Percentiles rank a stretch among this genome's conserved stretches.
Evolutionary conservation across 2,797 vertebrate genomes (phyloP).

Genomic region (Bovichtus diacanthus): DNA sequence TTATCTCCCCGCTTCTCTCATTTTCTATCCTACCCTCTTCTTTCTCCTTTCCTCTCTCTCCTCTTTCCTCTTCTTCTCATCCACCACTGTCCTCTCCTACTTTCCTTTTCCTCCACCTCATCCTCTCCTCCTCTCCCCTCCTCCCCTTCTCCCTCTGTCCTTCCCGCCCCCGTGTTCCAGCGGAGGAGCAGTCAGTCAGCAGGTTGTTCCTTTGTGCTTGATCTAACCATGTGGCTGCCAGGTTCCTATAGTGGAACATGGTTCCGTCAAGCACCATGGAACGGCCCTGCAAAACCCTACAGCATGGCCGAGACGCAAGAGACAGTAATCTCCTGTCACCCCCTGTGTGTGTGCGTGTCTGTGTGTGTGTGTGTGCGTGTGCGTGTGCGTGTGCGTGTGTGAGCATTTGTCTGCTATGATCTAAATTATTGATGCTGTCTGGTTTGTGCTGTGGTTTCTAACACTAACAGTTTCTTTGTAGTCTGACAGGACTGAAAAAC

Average conservation of each 20-base stretch:
- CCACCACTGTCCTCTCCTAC: neutral
- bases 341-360: constrained; percentile 37
- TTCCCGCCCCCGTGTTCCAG: constrained; percentile 90
- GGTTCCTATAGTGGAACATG: constrained; percentile 98
- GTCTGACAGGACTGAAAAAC: constrained; percentile 58
- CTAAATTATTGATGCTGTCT: constrained; percentile 33
- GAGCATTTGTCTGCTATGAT: constrained; percentile 44
- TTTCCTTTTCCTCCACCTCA: neutral
- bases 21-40: constrained; percentile 23
- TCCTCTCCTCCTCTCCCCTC: neutral
- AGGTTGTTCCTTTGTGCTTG: constrained; percentile 99
- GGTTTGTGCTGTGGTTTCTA: constrained; percentile 49
- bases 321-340: constrained; percentile 69
- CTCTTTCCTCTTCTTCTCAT: constrained; percentile 49
- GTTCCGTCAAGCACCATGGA: constrained; percentile 99
- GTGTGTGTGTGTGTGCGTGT: constrained; percentile 30
- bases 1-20: neutral
- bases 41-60: neutral
- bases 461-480: constrained; percentile 57
- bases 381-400: neutral
- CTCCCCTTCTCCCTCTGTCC: constrained; percentile 53
- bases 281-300: constrained; percentile 97
- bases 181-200: constrained; percentile 93
- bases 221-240: constrained; percentile 99
- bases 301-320: constrained; percentile 93